A percentile compares a stretch with the other conserved stretches of the same genome.
These are phyloP conservation scores for Bombus affinis DNA, from an alignment of 1,140 invertebrate species.

Conservation along the genomic window DNA sequence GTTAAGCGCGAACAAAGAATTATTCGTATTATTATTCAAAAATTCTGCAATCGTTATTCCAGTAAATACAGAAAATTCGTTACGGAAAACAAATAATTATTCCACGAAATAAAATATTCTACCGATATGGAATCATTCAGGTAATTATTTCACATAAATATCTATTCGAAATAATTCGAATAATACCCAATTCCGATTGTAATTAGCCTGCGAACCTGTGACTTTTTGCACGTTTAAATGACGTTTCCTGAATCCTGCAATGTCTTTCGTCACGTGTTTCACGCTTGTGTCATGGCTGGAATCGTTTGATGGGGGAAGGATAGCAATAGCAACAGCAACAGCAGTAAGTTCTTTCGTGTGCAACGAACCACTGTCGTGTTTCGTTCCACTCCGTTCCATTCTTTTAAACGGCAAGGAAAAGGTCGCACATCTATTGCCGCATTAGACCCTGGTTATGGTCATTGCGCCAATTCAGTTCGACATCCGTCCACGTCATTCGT, in stretches of 20 bases:
- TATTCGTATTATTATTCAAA: too few relatives aligned
- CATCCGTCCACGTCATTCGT: conserved; percentile 69
- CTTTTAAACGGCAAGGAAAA: conserved; percentile 54
- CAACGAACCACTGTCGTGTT: background rate
- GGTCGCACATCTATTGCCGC: conserved; percentile 63
- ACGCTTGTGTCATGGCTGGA: background rate
- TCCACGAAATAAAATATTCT: too few relatives aligned
- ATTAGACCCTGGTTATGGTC: conserved; percentile 66
- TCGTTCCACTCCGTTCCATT: conserved; percentile 23
- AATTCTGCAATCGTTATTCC: too few relatives aligned
- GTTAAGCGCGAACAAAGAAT: too few relatives aligned
- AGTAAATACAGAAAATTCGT: too few relatives aligned
- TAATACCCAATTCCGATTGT: too few relatives aligned
- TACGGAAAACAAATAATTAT: too few relatives aligned
- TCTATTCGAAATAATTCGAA: too few relatives aligned
- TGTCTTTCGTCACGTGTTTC: background rate
- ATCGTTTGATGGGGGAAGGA: background rate
- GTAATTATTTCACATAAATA: too few relatives aligned
- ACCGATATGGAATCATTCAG: too few relatives aligned
- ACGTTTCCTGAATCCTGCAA: background rate
- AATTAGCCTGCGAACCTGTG: too few relatives aligned
- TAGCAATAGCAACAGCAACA: background rate
- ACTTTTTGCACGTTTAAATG: background rate
- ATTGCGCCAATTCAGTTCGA: conserved; percentile 70
- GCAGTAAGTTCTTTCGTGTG: background rate